Evolutionary conservation across 2,797 vertebrate species (phyloP).

Genomic region (Pangasius mekongensis): DNA sequence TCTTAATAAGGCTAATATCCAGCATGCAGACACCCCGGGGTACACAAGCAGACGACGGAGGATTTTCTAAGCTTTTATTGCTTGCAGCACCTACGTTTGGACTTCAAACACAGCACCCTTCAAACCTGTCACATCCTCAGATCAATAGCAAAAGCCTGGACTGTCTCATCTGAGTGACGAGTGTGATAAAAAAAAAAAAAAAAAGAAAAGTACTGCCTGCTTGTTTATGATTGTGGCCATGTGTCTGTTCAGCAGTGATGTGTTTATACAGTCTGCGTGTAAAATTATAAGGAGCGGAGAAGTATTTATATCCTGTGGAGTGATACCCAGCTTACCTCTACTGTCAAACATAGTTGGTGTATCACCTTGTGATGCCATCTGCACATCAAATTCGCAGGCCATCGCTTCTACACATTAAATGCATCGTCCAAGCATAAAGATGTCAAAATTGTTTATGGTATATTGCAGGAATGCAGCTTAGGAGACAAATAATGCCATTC

Average conservation of each 20-base stretch:
- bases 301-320: not conserved
- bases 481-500: constrained; percentile 17
- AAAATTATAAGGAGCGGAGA: not conserved
- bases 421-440: constrained; percentile 37
- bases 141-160: constrained; percentile 1
- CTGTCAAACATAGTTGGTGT: constrained; percentile 19
- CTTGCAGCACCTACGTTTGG: constrained; percentile 14
- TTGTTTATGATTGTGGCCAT: not conserved
- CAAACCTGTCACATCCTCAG: constrained; percentile 34
- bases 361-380: constrained; percentile 19
- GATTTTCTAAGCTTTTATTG: constrained; percentile 33
- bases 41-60: constrained; percentile 34
- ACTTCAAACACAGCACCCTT: constrained; percentile 31
- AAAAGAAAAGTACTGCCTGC: not conserved
- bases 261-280: not conserved
- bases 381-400: constrained; percentile 40
- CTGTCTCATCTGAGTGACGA: not conserved
- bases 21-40: constrained; percentile 48
- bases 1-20: constrained; percentile 60
- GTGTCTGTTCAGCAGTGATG: no score
- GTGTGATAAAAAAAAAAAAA: not conserved
- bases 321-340: constrained; percentile 10
- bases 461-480: constrained; percentile 21
- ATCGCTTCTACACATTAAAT: constrained; percentile 12
- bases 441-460: constrained; percentile 20